Evolutionary conservation across 2,888 invertebrate species (phyloP), one percentile per base, ranked within the genome.

Genomic region (Chirona hameri): DNA sequence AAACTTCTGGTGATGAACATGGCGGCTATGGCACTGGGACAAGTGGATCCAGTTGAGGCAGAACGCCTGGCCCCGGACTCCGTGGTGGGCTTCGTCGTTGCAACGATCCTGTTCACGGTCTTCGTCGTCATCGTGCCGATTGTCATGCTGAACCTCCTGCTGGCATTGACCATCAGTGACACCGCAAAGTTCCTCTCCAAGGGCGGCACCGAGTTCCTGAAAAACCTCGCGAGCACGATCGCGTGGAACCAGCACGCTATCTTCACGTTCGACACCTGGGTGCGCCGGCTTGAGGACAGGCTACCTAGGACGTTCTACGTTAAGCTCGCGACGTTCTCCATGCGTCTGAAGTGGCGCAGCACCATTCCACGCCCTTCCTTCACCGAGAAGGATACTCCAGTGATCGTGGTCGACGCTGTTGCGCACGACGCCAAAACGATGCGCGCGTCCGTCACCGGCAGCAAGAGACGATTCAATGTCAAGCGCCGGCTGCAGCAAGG

Each of bases 271-370:
- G 72, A 72, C 72, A 72, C 5, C 12, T 10, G 72, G 29, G 31
- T 72, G 14, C 72, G 31, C 31, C 15, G 3, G 31, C 72, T 72
- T 29, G 29, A 18, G 15, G 10, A 18, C 31, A 15, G 18, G 31
- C 72, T 72, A 0, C 72, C 72, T 18, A 4, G 18, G 5, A 15
- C 15, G 12, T 2, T 72, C 12, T 72, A 29, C 31, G 18, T 31
- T 18, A 10, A 15, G 7, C 18, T 72, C 15, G 31, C 72, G 15
- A 27, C 72, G 15, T 15, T 72, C 31, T 31, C 72, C 29, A 14
- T 72, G 72, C 27, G 72, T 14, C 31, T 72, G 18, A 72, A 72
- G 72, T 72, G 72, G 72, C 72, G 72, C 72, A 72, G 72, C 31
- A 27, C 31, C 5, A 31, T 72, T 14, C 72, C 72, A 18, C 29